Evolutionary conservation across 2,888 invertebrate species (phyloP).

Genomic region (Pachliopta kotzebuea): DNA sequence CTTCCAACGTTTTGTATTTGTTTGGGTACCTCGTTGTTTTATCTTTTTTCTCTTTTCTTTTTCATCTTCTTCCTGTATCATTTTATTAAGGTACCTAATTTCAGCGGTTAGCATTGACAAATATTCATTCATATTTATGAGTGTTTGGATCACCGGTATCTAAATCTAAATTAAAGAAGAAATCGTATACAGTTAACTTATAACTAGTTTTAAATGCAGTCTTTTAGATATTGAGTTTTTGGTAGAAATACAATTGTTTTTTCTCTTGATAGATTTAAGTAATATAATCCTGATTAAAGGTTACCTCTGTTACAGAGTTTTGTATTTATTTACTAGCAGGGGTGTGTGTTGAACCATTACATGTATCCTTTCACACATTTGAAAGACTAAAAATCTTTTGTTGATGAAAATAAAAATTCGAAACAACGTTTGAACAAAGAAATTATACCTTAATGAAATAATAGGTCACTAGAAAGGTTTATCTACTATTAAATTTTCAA

Average conservation of each 20-base stretch:
- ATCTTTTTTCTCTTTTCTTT: constrained; percentile 30
- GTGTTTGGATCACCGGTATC: background rate
- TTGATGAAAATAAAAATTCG: background rate
- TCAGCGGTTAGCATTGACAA: constrained; percentile 7
- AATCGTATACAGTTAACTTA: background rate
- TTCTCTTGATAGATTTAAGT: background rate
- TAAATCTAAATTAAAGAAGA: background rate
- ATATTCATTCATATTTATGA: constrained; percentile 16
- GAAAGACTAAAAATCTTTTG: background rate
- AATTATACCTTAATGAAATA: background rate
- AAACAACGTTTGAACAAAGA: background rate
- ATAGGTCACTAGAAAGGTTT: background rate
- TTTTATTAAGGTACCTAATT: constrained; percentile 4
- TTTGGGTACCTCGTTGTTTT: constrained; percentile 53
- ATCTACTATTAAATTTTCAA: background rate
- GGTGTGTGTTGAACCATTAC: background rate
- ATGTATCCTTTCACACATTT: background rate
- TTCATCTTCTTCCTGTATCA: constrained; percentile 35
- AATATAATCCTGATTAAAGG: background rate
- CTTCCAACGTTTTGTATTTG: constrained; percentile 34
- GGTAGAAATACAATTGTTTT: background rate
- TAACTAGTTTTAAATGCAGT: background rate
- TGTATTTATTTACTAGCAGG: background rate
- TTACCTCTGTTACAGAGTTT: background rate
- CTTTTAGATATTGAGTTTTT: background rate